These are phyloP conservation scores for Cheilosia scutellata DNA, from an alignment of 2,888 invertebrate species.

Conservation along the genomic window DNA sequence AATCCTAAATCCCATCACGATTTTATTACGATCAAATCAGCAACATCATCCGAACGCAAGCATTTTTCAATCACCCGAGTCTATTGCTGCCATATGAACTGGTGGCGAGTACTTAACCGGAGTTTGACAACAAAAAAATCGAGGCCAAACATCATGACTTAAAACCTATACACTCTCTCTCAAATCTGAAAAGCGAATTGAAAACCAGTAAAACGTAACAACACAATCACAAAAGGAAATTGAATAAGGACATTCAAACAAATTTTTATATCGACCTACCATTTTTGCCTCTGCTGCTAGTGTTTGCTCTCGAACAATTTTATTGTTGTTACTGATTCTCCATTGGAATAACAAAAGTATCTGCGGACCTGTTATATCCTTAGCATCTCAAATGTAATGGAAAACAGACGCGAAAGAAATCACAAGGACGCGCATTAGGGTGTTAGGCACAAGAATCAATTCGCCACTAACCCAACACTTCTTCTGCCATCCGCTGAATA, in stretches of 20 bases:
- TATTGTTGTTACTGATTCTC: conserved; percentile 51
- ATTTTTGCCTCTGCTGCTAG: conserved; percentile 40
- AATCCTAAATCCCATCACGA: conserved; percentile 50
- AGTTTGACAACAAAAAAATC: conserved; percentile 23
- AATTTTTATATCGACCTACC: conserved; percentile 32
- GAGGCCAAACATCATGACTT: conserved; percentile 46
- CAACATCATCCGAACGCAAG: conserved; percentile 12
- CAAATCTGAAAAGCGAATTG: neutral
- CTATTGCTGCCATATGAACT: neutral
- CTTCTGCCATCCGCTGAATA: neutral
- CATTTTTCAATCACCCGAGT: conserved; percentile 8
- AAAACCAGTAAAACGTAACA: conserved; percentile 2
- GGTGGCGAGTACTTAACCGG: conserved; percentile 28
- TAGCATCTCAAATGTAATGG: conserved; percentile 29
- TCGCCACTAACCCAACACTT: conserved; percentile 12
- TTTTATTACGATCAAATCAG: conserved; percentile 60
- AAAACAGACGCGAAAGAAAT: conserved; percentile 41
- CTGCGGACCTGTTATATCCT: conserved; percentile 5
- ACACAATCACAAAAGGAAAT: conserved; percentile 36
- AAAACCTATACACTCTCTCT: conserved; percentile 2
- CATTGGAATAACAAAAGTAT: conserved; percentile 2
- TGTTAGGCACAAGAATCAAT: conserved; percentile 49
- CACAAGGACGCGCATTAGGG: neutral
- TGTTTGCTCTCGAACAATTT: conserved; percentile 49
- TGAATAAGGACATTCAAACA: conserved; percentile 62